Evolutionary conservation across 2,113 vertebrate species (phyloP), one percentile per base, ranked within the genome.

Genomic region (Pycnonotus jocosus): DNA sequence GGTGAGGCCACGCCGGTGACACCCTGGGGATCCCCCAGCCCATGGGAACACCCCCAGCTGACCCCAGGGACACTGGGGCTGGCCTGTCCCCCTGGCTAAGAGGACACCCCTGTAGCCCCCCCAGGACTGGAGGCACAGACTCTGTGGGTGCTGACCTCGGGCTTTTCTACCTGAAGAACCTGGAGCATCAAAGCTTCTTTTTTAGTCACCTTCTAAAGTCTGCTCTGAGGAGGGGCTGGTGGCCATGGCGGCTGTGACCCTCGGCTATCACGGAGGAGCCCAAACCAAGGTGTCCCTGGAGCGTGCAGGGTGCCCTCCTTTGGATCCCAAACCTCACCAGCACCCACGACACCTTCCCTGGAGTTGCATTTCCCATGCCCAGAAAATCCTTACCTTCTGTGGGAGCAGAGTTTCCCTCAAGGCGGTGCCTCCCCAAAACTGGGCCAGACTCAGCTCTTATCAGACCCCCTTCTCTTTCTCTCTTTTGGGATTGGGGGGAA

Each of bases 1-100:
- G 99, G 97, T 99, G 98, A 98, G 96, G 35, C 80, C 4, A 2
- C 1, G 0, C 57, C 11, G 0, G 78, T 5, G 1, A 35, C 0
- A 0, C 57, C 50, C 70, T 3, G 0, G 91, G 80, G 30, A 70
- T 9, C 24, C 73, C 62, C 68, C 5, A 0, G 68, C 62, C 18
- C 0, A 3, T 0, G 2, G 51, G 45, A 72, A 33, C 1, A 1
- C 54, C 69, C 48, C 62, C 0, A 1, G 27, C 79, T 90, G 74
- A 89, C 31, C 65, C 5, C 30, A 12, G 50, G 69, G 70, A 51
- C n/a, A 11, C 45, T 56, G 6, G 25, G 71, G 70, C 82, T 60
- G 42, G 86, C 68, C 71, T 66, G 72, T 9, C 10, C 11, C n/a
- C 14, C 58, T 0, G 1, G 37, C 85, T 66, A 23, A 58, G 69